Evolutionary conservation across 2,113 vertebrate genomes (phyloP).

Genomic region (Sylvilagus bachmani): DNA sequence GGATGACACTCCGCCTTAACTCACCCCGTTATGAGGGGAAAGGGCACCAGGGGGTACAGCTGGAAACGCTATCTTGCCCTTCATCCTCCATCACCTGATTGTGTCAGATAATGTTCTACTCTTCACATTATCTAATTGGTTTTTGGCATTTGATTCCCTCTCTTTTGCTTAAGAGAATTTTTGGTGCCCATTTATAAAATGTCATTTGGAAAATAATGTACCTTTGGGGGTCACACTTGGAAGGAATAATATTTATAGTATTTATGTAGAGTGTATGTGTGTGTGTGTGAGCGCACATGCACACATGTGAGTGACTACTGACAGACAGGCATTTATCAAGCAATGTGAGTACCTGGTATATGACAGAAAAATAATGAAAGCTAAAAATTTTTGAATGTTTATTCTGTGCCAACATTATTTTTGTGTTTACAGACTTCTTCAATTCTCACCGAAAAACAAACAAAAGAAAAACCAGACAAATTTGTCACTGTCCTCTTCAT

Average conservation of each 20-base stretch:
- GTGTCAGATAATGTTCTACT: slow-evolving; percentile 37
- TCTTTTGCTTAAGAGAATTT: slow-evolving; percentile 65
- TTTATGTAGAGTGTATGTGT: slow-evolving; percentile 7
- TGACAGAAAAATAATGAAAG: slow-evolving; percentile 14
- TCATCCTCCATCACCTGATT: slow-evolving; percentile 57
- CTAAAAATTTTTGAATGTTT: background rate
- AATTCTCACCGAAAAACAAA: background rate
- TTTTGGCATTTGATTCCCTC: slow-evolving; percentile 75
- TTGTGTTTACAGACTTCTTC: background rate
- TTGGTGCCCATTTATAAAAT: slow-evolving; percentile 45
- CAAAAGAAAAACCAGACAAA: background rate
- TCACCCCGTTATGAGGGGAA: slow-evolving; percentile 70
- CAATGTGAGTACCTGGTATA: background rate
- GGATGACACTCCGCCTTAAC: slow-evolving; percentile 82
- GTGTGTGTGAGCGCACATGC: background rate
- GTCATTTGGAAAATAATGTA: slow-evolving; percentile 44
- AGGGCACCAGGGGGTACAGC: slow-evolving; percentile 54
- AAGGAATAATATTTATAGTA: background rate
- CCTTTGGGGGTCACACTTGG: accelerated
- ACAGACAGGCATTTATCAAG: background rate
- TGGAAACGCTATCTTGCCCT: background rate
- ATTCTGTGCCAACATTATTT: background rate
- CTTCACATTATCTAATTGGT: slow-evolving; percentile 69
- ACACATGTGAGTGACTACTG: background rate
- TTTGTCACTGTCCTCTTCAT: background rate